Evolutionary conservation across 2,797 vertebrate genomes (phyloP), one percentile per base, ranked within the genome.

Genomic region (Sitta carolinensis): DNA sequence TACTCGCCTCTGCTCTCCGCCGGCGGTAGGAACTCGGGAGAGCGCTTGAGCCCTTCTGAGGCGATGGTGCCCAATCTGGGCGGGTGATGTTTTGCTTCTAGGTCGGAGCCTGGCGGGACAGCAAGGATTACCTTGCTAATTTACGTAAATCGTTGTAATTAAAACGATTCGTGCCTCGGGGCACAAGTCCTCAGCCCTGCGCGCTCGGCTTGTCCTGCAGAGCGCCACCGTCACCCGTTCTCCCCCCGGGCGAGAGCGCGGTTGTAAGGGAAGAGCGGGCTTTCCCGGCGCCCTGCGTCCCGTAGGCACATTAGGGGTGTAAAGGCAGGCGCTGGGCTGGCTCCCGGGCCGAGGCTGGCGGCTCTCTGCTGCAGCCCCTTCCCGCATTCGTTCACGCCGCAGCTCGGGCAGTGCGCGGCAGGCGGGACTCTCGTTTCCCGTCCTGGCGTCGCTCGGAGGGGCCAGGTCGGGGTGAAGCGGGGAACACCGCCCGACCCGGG

Each of bases 71-170:
- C 77, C 73, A 32, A 18, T 62, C 43, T 27, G 89, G 55, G 66
- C 9, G 58, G 34, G 32, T 36, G 68, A 84, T 70, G 63, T 63
- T 59, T 40, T 32, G 17, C 43, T 72, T 55, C 59, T 50, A 70
- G 43, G 29, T 85, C 36, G n/a, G 50, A 80, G 64, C 47, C 54
- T 66, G 47, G 55, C 1, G 7, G 45, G 69, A 30, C 11, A 88
- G 29, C 58, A 73, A 34, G 40, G 34, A 29, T 21, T 68, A 21
- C 27, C 38, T 70, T 57, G 63, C 66, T 88, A 73, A 80, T 86
- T 93, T 69, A 88, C 23, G 4, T 47, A 70, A 91, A 74, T 91
- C 70, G 40, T 89, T 77, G 50, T 64, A 74, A 94, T 94, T 84
- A 80, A 88, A 93, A 78, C 27, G 47, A 67, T 57, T 88, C 42